These are phyloP conservation scores for Melanotus villosus DNA, from an alignment of 2,888 invertebrate genomes.

Conservation along the genomic window DNA sequence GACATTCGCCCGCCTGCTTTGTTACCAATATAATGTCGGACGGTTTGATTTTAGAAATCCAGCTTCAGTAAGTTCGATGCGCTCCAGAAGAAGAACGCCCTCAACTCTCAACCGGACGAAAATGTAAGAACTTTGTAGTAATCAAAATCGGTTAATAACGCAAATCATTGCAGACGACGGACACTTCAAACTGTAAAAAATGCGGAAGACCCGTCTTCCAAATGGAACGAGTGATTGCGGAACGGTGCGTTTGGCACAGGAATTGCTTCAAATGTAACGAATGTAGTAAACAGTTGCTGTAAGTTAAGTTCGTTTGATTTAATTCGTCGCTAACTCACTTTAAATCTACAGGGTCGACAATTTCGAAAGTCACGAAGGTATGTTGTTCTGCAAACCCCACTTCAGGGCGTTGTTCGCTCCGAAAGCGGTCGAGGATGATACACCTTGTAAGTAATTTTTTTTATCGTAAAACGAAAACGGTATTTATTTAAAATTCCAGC, in stretches of 20 bases:
- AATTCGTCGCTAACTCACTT: not conserved
- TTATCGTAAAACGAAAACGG: no score
- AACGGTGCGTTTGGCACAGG: conserved; percentile 92
- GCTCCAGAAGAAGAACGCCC: conserved; percentile 76
- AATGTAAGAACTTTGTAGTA: conserved; percentile 76
- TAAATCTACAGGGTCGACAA: conserved; percentile 85
- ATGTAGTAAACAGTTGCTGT: conserved; percentile 94
- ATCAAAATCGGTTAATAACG: not conserved
- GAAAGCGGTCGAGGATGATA: conserved; percentile 85
- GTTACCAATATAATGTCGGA: not conserved
- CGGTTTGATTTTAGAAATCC: conserved; percentile 72
- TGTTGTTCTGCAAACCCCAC: conserved; percentile 93
- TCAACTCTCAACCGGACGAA: conserved; percentile 79
- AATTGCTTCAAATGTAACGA: conserved; percentile 95
- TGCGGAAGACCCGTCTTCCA: conserved; percentile 94
- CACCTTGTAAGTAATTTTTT: conserved; percentile 72
- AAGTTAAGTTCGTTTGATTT: conserved; percentile 62
- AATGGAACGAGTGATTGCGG: conserved; percentile 97
- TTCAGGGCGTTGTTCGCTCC: conserved; percentile 94
- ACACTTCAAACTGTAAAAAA: conserved; percentile 75
- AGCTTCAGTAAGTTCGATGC: conserved; percentile 85
- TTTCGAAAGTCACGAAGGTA: conserved; percentile 92
- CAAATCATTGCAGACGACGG: conserved; percentile 63
- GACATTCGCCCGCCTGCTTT: no score
- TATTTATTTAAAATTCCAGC: no score